These are phyloP conservation scores for Aphrophora alni DNA, from an alignment of 2,888 invertebrate species.

Conservation along the genomic window DNA sequence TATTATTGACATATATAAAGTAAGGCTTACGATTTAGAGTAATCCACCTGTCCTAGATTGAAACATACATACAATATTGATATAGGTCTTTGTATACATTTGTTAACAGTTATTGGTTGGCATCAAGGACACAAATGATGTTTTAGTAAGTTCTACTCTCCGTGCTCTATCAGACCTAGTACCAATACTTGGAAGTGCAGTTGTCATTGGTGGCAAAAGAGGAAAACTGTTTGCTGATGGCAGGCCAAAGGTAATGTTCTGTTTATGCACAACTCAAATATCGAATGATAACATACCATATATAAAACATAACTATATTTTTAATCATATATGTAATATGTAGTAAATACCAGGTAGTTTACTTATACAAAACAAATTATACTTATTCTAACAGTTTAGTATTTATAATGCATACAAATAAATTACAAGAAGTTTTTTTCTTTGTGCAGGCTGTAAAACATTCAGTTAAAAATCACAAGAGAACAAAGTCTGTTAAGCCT, in stretches of 20 bases:
- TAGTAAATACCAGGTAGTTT: too few relatives aligned
- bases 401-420: too few relatives aligned
- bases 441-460: not conserved
- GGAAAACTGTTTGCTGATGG: conserved; percentile 86
- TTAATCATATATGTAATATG: too few relatives aligned
- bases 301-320: not conserved
- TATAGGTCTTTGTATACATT: too few relatives aligned
- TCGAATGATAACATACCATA: too few relatives aligned
- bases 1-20: too few relatives aligned
- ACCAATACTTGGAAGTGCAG: conserved; percentile 82
- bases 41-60: too few relatives aligned
- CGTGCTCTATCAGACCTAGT: conserved; percentile 83
- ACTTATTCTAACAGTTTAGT: too few relatives aligned
- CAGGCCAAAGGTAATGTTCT: conserved; percentile 66
- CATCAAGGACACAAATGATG: conserved; percentile 85
- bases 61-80: too few relatives aligned
- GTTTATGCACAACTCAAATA: not conserved
- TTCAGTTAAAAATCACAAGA: not conserved
- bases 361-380: too few relatives aligned
- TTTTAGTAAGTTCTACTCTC: conserved; percentile 80
- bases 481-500: conserved; percentile 2
- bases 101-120: conserved; percentile 77
- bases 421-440: too few relatives aligned
- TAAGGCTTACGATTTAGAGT: too few relatives aligned
- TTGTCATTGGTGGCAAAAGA: conserved; percentile 84